Evolutionary conservation across 1,140 invertebrate genomes (phyloP).

Genomic region (Lucilia cuprina): DNA sequence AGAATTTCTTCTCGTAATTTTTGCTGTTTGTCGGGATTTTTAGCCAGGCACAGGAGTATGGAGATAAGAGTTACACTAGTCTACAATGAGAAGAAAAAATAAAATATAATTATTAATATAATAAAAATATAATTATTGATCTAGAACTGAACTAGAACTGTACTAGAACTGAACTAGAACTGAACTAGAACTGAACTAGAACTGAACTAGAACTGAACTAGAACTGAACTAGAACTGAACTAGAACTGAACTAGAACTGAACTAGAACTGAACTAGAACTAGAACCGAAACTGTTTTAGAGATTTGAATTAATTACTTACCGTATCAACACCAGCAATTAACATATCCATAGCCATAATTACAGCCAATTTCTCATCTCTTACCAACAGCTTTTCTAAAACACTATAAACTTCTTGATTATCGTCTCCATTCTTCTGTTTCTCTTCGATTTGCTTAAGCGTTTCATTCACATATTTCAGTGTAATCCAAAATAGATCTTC

Average conservation of each 20-base stretch:
- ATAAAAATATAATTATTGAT: no score
- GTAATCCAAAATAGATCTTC: conserved; percentile 47
- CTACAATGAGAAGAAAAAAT: conserved; percentile 38
- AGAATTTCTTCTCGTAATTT: conserved; percentile 72
- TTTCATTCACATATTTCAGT: conserved; percentile 19
- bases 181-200: no score
- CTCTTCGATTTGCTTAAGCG: not conserved
- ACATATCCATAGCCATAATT: conserved; percentile 58
- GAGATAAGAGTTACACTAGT: conserved; percentile 44
- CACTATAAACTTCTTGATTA: conserved; percentile 44
- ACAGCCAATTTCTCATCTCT: conserved; percentile 63
- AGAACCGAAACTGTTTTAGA: not conserved
- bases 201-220: no score
- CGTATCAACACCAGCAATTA: conserved; percentile 56
- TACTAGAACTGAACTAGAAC: no score
- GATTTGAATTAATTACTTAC: no score
- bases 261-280: no score
- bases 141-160: no score
- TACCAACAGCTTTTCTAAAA: conserved; percentile 60
- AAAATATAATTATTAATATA: no score
- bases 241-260: no score
- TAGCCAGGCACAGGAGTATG: conserved; percentile 65
- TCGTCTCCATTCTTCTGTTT: conserved; percentile 41
- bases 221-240: no score
- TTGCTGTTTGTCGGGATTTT: conserved; percentile 72